Conservation (phyloP, 2,888 invertebrate genomes). For the Phrixothrix hirtus region DNA sequence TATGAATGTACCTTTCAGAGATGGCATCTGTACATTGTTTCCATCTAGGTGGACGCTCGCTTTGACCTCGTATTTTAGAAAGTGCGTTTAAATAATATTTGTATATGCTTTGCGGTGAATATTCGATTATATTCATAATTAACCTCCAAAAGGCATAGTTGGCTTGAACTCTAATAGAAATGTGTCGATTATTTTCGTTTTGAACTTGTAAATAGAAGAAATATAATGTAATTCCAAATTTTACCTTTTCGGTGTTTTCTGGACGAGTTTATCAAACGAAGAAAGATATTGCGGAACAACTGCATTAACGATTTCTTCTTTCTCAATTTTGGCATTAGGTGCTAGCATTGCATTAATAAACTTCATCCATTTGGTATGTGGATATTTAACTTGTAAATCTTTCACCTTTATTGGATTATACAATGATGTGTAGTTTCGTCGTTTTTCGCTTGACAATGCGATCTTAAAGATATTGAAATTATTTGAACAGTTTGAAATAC, state of each 20-base stretch:
- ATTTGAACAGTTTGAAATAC: too few species aligned
- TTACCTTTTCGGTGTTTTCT: not conserved
- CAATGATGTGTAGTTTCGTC: not conserved
- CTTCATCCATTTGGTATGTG: not conserved
- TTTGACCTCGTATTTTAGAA: constrained; percentile 74
- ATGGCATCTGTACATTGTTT: constrained; percentile 81
- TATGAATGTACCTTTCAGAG: constrained; percentile 6
- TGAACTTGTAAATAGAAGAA: not conserved
- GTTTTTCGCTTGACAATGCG: not conserved
- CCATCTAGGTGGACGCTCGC: constrained; percentile 76
- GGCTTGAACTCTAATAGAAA: constrained; percentile 63
- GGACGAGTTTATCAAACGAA: not conserved
- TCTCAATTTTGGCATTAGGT: not conserved
- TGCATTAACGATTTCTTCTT: not conserved
- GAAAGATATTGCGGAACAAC: not conserved
- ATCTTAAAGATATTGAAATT: too few species aligned
- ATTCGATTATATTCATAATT: constrained; percentile 73
- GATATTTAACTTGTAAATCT: not conserved
- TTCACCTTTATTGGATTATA: not conserved
- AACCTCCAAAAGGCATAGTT: constrained; percentile 90
- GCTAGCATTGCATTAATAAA: not conserved
- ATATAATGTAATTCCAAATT: not conserved
- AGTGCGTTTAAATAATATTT: constrained; percentile 75
- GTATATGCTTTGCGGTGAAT: constrained; percentile 73
- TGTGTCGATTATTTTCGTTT: not conserved